Evolutionary conservation across 2,113 vertebrate species (phyloP).

Genomic region (Prunella fulvescens): DNA sequence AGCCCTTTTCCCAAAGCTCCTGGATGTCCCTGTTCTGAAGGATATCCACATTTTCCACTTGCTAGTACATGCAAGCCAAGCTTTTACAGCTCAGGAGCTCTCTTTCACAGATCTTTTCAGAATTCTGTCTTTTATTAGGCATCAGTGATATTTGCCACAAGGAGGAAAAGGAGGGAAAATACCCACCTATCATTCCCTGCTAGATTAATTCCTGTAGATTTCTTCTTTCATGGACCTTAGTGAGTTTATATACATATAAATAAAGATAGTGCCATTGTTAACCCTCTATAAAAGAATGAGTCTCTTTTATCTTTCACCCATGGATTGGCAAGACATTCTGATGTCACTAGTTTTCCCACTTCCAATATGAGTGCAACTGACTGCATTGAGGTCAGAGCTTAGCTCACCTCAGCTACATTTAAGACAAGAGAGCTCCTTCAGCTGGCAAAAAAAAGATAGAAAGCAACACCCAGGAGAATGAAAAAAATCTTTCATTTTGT

Average conservation of each 20-base stretch:
- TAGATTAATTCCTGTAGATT: background rate
- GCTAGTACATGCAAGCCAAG: background rate
- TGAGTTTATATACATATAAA: conserved; percentile 29
- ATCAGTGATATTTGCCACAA: background rate
- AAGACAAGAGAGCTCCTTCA: background rate
- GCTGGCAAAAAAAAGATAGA: background rate
- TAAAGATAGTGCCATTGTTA: background rate
- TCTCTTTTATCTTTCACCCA: conserved; percentile 16
- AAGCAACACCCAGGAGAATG: background rate
- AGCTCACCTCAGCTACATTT: conserved; percentile 41
- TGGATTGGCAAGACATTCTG: background rate
- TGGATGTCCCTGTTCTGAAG: background rate
- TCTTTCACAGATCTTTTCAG: background rate
- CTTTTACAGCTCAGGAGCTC: background rate
- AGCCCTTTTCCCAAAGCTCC: background rate
- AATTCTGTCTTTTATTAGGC: background rate
- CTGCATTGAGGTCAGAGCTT: conserved; percentile 60
- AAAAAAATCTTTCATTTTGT: conserved; percentile 45
- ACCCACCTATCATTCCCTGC: background rate
- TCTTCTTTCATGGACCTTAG: background rate
- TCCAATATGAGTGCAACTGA: conserved; percentile 13
- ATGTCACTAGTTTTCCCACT: background rate
- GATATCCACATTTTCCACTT: background rate
- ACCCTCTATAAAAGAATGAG: background rate
- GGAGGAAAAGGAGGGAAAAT: background rate